phyloP scores from a whole-genome alignment of 2,113 vertebrate genomes.

The Onychorhynchus coronatus region DNA sequence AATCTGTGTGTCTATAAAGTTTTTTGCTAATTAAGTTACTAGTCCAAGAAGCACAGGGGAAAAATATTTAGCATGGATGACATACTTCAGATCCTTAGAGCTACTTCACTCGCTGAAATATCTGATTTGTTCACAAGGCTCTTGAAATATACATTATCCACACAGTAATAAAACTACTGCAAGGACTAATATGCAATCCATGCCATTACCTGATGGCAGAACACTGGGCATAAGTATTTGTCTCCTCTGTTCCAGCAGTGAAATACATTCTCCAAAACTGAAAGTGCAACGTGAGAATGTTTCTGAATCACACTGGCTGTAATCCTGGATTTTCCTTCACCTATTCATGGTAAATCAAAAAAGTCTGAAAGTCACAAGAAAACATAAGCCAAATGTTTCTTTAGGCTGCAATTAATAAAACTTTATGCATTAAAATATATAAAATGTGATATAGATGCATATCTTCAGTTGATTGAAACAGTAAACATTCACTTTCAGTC shows the following conservation, averaged over 20 bases:
- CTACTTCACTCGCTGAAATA: not conserved
- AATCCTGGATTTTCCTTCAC: not conserved
- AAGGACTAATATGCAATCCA: not conserved
- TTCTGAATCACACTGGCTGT: not conserved
- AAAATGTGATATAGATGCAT: not conserved
- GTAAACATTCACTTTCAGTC: not conserved
- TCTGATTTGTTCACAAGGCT: not conserved
- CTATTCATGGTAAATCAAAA: not conserved
- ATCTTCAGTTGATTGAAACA: not conserved
- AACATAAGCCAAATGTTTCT: not conserved
- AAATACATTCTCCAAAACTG: not conserved
- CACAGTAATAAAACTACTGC: not conserved
- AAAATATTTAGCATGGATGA: not conserved
- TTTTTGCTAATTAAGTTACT: not conserved
- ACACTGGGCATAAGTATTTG: not conserved
- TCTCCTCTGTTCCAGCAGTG: not conserved
- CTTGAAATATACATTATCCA: not conserved
- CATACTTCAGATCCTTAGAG: not conserved
- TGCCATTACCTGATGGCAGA: not conserved
- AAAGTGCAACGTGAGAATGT: not conserved
- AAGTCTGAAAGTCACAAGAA: not conserved
- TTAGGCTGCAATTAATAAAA: not conserved
- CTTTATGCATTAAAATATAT: not conserved
- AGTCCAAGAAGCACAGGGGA: not conserved
- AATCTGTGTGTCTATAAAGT: not conserved